Percentiles rank a stretch among this genome's conserved stretches.
These are phyloP conservation scores for Parazoanthus swiftii DNA, from an alignment of 92 coral and sea anemone genomes.

Conservation along the genomic window DNA sequence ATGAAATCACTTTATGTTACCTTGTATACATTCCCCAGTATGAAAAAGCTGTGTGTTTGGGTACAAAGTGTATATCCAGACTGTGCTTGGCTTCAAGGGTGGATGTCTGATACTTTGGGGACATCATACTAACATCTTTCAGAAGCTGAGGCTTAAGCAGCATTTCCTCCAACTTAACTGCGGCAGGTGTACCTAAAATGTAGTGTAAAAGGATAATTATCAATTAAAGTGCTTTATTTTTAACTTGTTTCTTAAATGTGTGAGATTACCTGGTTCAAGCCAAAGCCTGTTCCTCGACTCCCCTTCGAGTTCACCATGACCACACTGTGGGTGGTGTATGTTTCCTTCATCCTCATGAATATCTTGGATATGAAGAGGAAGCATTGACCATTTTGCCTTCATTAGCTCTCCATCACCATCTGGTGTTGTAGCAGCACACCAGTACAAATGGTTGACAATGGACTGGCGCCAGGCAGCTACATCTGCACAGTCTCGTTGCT, in stretches of 20 bases:
- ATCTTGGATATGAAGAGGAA: conserved; percentile 50
- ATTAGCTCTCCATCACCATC: conserved; percentile 54
- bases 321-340: conserved; percentile 42
- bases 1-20: conserved; percentile 12
- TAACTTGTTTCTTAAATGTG: too few species aligned
- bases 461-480: conserved; percentile 26
- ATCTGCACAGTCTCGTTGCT: conserved; percentile 43
- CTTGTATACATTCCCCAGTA: conserved; percentile 63
- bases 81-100: conserved; percentile 54
- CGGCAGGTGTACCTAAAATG: background rate
- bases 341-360: conserved; percentile 37
- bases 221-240: too few species aligned
- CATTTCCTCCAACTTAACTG: background rate
- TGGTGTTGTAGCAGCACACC: conserved; percentile 59
- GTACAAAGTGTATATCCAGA: background rate
- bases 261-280: conserved; percentile 40
- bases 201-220: background rate
- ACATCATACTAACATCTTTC: conserved; percentile 51
- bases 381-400: conserved; percentile 55
- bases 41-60: conserved; percentile 20
- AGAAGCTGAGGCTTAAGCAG: conserved; percentile 28
- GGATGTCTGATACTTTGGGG: conserved; percentile 57
- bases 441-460: conserved; percentile 40
- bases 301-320: conserved; percentile 48
- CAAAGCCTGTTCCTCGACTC: conserved; percentile 37